phyloP scores from a whole-genome alignment of 1,140 invertebrate genomes.

The Aphidius gifuensis region DNA sequence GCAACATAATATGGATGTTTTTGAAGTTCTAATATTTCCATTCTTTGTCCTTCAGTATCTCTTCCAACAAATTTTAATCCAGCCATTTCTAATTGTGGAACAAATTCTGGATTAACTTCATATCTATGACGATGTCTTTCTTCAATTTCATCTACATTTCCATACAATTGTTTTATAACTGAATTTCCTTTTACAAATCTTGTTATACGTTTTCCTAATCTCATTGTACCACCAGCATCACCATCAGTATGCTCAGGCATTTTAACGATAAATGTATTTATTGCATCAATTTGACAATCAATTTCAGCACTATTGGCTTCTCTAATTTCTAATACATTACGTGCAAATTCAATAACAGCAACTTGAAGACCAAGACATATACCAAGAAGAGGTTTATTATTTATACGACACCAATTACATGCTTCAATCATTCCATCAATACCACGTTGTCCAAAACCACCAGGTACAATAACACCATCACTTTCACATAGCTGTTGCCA shows the following conservation, averaged over 20 bases:
- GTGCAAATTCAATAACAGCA: conserved; percentile 94
- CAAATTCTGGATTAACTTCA: conserved; percentile 90
- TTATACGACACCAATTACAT: conserved; percentile 87
- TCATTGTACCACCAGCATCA: conserved; percentile 96
- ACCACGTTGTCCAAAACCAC: conserved; percentile 94
- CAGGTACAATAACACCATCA: conserved; percentile 93
- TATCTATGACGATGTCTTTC: conserved; percentile 96
- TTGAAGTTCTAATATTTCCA: conserved; percentile 80
- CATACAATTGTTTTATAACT: conserved; percentile 76
- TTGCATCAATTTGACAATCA: conserved; percentile 61
- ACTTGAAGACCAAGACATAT: conserved; percentile 97
- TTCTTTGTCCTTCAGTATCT: conserved; percentile 69
- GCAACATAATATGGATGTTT: conserved; percentile 90
- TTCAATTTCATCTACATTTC: conserved; percentile 77
- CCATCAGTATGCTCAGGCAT: conserved; percentile 98
- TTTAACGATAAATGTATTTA: conserved; percentile 85
- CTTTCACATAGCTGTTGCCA: conserved; percentile 89
- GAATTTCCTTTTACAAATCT: conserved; percentile 64
- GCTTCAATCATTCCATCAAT: conserved; percentile 96
- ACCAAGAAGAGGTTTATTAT: conserved; percentile 87
- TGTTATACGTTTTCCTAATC: conserved; percentile 88
- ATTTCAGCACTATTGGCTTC: conserved; percentile 89
- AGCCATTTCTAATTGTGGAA: conserved; percentile 71
- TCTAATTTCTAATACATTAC: conserved; percentile 75
- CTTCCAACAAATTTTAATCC: conserved; percentile 89